Base-by-base conservation (phyloP, 2,888 invertebrate genomes). In the Rutpela maculata region DNA sequence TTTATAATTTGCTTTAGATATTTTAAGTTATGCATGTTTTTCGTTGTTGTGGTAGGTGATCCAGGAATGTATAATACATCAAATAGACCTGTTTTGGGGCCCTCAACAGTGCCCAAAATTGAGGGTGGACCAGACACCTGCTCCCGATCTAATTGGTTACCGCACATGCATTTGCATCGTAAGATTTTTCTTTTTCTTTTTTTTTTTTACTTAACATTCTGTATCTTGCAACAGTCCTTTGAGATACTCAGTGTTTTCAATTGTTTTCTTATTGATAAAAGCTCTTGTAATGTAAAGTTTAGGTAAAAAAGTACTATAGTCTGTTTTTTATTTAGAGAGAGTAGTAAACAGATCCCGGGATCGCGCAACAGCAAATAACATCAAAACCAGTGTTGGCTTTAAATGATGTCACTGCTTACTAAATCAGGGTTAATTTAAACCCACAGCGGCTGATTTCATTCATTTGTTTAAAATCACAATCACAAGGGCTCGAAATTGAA, bases 151-250 rank as follows among this genome's bases (percentile, higher is more conserved):
- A 92, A 92, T 90, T 93, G 93, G 93, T 91, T 93, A 89, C 93
- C 93, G 81, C 92, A 93, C 89, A 92, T 93, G 91, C 92, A 92
- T 87, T 92, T 93, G 90, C 93, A 93, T 92, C 91, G 93, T 93
- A 93, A 93, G 93, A 92, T 91, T 91, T 87, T 87, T 78, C 82
- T 83, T 75, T 82, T 80, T 80, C 81, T 75, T 79, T 84, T 77
- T 80, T 79, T 81, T 77, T 78, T 38, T 65, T 43, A 19, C n/a
- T 19, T 10, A 12, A 43, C 17, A 10, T 26, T 22, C 26, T 59
- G 2, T 59, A 19, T 19, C 26, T 22, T 59, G 22, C n/a, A 60
- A 12, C 12, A 5, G 22, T 22, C 22, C 22, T 2, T 5, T 15
- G 15, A 60, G 1, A 57, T 57, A 17, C 18, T 60, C 9, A 60